Evolutionary conservation across 2,797 vertebrate species (phyloP), one percentile per base, ranked within the genome.

Genomic region (Coregonus suidteri): DNA sequence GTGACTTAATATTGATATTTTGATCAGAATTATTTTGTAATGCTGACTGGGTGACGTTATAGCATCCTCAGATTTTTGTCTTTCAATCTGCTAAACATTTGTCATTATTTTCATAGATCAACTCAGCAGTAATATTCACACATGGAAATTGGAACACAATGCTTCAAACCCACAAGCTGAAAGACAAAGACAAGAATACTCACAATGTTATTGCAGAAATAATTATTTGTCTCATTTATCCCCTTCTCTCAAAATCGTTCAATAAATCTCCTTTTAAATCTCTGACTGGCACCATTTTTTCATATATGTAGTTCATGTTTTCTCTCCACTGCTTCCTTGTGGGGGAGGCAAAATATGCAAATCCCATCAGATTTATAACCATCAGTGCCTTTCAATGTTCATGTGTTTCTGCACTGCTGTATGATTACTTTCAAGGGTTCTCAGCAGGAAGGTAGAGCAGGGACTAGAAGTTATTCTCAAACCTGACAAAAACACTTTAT

Each of bases 361-460:
- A 93, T 91, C 87, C 89, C 86, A 83, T 86, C 86, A 88, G 82
- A 94, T 94, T 91, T 91, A 90, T 89, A 91, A 89, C 89, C 89
- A 91, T 92, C 84, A 30, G 59, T 62, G 83, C 79, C 85, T 91
- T 90, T 91, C 84, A 88, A 86, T 80, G 86, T 83, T 85, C 81
- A 80, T 86, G 83, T 83, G 86, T 86, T 84, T 86, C 87, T 90
- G 83, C 86, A 87, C 87, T 82, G 83, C 77, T 84, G 86, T 87
- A 82, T 93, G 90, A 89, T 93, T 92, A 93, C 88, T 90, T 91
- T 92, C 88, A 91, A 92, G 90, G 88, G 90, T 92, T 91, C 91
- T 90, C 90, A 91, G 91, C 90, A 73, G 91, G 91, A 90, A 90
- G 88, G 89, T 90, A 91, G 66, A 53, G 54, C 52, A 91, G 87